Conservation (phyloP, 2,113 vertebrate genomes). For the Scatophagus argus region DNA sequence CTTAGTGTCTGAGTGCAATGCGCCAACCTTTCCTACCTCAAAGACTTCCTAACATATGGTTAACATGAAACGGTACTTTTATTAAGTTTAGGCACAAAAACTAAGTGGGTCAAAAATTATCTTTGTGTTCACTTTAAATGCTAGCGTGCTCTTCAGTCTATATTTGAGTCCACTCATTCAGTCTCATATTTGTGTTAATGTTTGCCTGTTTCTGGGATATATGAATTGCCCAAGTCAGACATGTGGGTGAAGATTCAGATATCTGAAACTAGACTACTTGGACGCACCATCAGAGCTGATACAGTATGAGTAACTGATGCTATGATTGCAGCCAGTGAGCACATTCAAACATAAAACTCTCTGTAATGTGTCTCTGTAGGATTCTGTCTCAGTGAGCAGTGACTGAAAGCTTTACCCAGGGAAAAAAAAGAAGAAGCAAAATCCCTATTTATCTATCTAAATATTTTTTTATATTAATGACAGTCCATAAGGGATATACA, state of each 20-base stretch:
- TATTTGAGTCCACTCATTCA: background rate
- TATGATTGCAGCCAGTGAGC: background rate
- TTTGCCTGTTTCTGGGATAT: background rate
- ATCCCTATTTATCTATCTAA: no score
- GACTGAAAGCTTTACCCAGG: background rate
- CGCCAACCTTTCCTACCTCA: no score
- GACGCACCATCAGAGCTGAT: background rate
- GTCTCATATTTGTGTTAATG: background rate
- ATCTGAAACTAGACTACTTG: background rate
- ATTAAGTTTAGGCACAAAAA: no score
- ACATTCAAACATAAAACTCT: background rate
- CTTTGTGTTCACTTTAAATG: no score
- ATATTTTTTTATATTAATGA: no score
- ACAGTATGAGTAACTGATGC: background rate
- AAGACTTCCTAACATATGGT: no score
- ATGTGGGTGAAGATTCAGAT: background rate
- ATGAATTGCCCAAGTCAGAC: background rate
- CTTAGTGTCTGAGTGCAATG: no score
- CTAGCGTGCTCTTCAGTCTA: no score
- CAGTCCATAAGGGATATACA: background rate
- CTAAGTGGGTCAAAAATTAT: no score
- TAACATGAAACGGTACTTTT: no score
- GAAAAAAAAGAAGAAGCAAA: no score
- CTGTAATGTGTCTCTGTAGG: background rate
- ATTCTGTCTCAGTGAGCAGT: no score